Percentiles rank a stretch among this genome's conserved stretches.
phyloP scores from a whole-genome alignment of 2,113 vertebrate genomes.

The Hiodon alosoides region DNA sequence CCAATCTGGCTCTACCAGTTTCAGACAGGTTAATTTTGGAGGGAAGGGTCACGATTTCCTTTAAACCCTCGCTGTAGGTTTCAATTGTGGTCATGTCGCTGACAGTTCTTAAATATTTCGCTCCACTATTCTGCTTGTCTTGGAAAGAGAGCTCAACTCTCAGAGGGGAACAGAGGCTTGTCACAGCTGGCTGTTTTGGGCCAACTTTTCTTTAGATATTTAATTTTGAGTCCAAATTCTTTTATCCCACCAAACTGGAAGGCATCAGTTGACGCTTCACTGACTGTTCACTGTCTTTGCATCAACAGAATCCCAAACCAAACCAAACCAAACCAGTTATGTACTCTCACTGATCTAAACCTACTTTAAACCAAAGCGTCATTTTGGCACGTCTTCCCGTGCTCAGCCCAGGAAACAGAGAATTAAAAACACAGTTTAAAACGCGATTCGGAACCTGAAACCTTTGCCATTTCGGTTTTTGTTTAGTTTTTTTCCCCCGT shows the following conservation, averaged over 20 bases:
- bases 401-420: neutral
- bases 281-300: neutral
- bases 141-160: neutral
- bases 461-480: neutral
- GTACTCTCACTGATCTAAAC: neutral
- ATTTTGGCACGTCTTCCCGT: neutral
- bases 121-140: neutral
- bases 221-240: neutral
- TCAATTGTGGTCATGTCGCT: slow-evolving; percentile 6
- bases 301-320: neutral
- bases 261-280: neutral
- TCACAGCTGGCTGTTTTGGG: slow-evolving; percentile 3
- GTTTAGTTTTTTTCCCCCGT: neutral
- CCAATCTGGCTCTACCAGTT: neutral
- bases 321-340: neutral
- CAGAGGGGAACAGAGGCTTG: slow-evolving; percentile 3
- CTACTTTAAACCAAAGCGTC: neutral
- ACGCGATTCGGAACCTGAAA: neutral
- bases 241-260: neutral
- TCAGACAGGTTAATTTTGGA: slow-evolving; percentile 1
- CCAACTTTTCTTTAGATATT: neutral
- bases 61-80: neutral
- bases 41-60: neutral
- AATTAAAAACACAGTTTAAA: neutral
- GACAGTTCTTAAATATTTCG: slow-evolving; percentile 6